Evolutionary conservation across 2,888 invertebrate genomes (phyloP), one percentile per base, ranked within the genome.

Genomic region (Tridacna crocea): DNA sequence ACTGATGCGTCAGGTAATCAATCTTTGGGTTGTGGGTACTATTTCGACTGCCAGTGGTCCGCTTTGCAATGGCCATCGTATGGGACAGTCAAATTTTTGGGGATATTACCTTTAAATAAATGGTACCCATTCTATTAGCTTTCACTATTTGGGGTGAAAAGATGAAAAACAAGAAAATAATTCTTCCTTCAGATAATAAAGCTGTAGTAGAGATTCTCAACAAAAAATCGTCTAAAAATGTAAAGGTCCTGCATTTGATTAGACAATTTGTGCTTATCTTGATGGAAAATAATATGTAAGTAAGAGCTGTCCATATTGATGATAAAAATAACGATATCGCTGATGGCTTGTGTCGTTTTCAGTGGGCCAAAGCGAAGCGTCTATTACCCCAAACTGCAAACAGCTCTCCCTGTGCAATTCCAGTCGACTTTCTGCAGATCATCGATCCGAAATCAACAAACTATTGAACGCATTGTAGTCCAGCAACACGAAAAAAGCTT

Each of bases 331-430:
- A 66, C 19, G 19, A 15, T 8, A 27, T 66, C 17, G 15, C 66
- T 27, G 66, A 66, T 66, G 66, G 26, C 11, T 27, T 26, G 17
- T n/a, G 27, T 66, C 26, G 66, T 66, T 36, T 66, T 27, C 66
- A 66, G 66, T 66, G 66, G 66, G 66, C 22, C 66, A 26, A 26
- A 26, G 26, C 27, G 12, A 60, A 19, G 60, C 60, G n/a, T 13
- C n/a, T 60, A 22, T 22, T 60, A 60, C 60, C 60, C 11, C 10
- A 60, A 19, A 60, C 60, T 8, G n/a, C 60, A 60, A 60, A 19
- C 60, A n/a, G n/a, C n/a, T 60, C 60, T 8, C 60, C 60, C 10
- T 19, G 60, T 60, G 13, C 12, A 60, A 60, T 60, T 13, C 60
- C 60, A 60, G n/a, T 15, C 8, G 51, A 51, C 51, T 51, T 51